Evolutionary conservation across 1,140 invertebrate genomes (phyloP), one percentile per base, ranked within the genome.

Genomic region (Acromyrmex heyeri): DNA sequence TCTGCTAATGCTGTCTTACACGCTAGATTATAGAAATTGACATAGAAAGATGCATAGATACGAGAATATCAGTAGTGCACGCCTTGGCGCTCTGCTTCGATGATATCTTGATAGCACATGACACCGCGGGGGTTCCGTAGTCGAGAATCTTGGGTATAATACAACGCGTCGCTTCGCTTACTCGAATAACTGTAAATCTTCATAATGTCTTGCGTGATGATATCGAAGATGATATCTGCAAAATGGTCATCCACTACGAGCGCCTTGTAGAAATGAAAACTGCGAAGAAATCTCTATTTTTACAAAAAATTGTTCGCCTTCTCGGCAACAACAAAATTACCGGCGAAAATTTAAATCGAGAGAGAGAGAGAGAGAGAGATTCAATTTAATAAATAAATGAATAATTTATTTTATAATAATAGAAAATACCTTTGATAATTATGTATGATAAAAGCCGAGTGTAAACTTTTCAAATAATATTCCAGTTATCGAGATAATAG

Each of bases 81-180:
- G 70, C 14, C 24, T 75, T 48, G 75, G 75, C 77, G 44, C 69
- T 73, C 53, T 34, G 65, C 81, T 62, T 85, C 86, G 86, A 87
- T 86, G 55, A 70, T 77, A 88, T 87, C 86, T 88, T 64, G 70
- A 85, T 88, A 88, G 64, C 34, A 27, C 65, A 48, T 85, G 87
- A 85, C 72, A 75, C 86, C 57, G 64, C 79, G 72, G 86, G 78
- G 86, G 86, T 88, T 85, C 87, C 86, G 44, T 48, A 38, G 62
- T 55, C 6, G 30, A 64, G 27, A 24, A 72, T 70, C 69, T 64
- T 14, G 86, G 4, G 3, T 83, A 53, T 70, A 70, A 81, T 79
- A 67, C 70, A 62, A 59, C 57, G 82, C 34, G 34, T 62, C 69
- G 44, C 57, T 85, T 21, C 57, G 24, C 57, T 64, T 72, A 24